phyloP scores from a whole-genome alignment of 2,888 invertebrate species.

The Apantesis nais region DNA sequence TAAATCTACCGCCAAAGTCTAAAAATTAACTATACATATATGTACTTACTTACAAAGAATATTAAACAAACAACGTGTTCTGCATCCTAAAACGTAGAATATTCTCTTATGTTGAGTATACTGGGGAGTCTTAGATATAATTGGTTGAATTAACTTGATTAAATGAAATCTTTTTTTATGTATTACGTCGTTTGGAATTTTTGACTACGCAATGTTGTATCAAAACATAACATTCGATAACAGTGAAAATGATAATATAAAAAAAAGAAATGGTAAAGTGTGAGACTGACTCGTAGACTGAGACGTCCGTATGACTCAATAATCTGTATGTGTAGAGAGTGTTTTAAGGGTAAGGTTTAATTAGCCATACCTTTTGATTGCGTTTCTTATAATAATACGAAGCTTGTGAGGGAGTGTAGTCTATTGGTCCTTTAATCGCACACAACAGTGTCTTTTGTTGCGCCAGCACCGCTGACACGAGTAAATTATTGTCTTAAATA shows the following conservation, averaged over 20 bases:
- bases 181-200: background rate
- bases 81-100: conserved; percentile 29
- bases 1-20: conserved; percentile 11
- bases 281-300: background rate
- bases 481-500: too few species aligned
- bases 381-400: too few species aligned
- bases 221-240: background rate
- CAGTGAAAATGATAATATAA: background rate
- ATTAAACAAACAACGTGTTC: conserved; percentile 28
- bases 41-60: conserved; percentile 28
- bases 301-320: too few species aligned
- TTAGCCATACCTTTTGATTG: too few species aligned
- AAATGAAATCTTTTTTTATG: background rate
- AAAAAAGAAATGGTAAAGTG: background rate
- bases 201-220: background rate
- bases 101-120: conserved; percentile 10
- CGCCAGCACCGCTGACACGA: too few species aligned
- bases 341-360: too few species aligned
- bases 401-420: too few species aligned
- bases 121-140: background rate
- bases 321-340: too few species aligned
- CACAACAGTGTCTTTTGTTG: too few species aligned
- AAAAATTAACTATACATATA: conserved; percentile 3
- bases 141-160: background rate
- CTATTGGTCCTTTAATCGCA: too few species aligned